Evolutionary conservation across 2,113 vertebrate species (phyloP).

Genomic region (Lepus americanus): DNA sequence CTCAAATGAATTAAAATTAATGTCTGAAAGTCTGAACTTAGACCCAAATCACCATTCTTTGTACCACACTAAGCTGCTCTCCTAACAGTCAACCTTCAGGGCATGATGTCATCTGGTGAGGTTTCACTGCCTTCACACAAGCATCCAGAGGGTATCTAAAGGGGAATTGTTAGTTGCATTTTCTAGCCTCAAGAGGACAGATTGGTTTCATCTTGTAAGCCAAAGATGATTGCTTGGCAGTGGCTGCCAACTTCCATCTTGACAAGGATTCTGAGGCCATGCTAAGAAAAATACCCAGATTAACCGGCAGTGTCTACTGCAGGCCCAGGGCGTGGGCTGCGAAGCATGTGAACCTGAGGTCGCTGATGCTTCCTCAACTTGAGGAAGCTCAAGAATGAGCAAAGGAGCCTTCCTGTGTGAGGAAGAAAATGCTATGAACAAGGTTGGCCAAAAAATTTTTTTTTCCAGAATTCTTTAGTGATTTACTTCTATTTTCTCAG

Average conservation of each 20-base stretch:
- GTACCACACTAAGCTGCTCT: background rate
- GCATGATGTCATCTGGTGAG: background rate
- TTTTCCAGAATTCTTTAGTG: background rate
- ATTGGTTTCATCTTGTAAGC: background rate
- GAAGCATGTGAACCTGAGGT: background rate
- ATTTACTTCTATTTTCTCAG: constrained; percentile 28
- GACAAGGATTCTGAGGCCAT: background rate
- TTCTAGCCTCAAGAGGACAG: background rate
- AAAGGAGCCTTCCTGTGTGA: background rate
- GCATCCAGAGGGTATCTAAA: background rate
- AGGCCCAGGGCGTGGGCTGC: background rate
- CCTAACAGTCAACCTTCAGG: background rate
- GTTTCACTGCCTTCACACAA: background rate
- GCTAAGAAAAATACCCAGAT: background rate
- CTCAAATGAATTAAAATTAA: too few species aligned
- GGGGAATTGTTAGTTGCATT: background rate
- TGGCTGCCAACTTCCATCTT: background rate
- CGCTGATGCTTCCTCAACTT: background rate
- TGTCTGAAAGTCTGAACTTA: too few species aligned
- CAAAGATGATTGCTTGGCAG: background rate
- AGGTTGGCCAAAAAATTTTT: background rate
- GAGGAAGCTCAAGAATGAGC: background rate
- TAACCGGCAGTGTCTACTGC: background rate
- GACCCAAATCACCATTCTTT: background rate
- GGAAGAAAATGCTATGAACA: background rate